These are phyloP conservation scores for Symphodus melops DNA, from an alignment of 2,113 vertebrate species.

Conservation along the genomic window DNA sequence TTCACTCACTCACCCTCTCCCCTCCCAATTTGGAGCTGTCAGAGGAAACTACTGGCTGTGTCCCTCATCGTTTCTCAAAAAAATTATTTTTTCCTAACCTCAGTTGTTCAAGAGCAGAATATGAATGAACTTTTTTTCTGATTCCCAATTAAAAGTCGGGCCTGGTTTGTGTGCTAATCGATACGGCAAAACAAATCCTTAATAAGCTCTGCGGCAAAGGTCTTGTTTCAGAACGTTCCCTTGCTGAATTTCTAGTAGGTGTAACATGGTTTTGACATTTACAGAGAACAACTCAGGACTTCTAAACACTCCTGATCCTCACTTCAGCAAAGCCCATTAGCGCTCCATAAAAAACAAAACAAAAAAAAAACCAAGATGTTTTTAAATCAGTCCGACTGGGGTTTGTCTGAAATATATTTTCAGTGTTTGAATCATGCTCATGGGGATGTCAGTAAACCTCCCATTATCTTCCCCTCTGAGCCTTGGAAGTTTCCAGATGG, in stretches of 20 bases:
- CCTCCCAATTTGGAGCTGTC: conserved; percentile 46
- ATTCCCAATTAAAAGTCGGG: conserved; percentile 12
- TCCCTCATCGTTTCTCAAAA: conserved; percentile 39
- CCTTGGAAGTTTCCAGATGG: conserved; percentile 49
- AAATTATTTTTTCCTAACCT: conserved; percentile 29
- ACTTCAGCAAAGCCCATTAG: conserved; percentile 25
- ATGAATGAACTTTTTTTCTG: conserved; percentile 3
- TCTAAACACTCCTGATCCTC: conserved; percentile 11
- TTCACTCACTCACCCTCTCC: conserved; percentile 26
- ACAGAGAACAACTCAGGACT: conserved; percentile 16
- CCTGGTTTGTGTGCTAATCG: conserved; percentile 20
- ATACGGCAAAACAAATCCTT: conserved; percentile 35
- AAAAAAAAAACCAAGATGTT: conserved; percentile 31
- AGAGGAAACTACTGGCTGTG: conserved; percentile 43
- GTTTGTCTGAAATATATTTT: conserved; percentile 9
- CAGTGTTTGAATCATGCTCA: neutral
- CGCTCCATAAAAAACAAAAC: too few relatives aligned
- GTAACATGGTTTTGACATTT: conserved; percentile 37
- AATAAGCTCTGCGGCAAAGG: conserved; percentile 22
- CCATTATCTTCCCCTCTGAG: conserved; percentile 15
- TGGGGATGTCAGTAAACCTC: conserved; percentile 19
- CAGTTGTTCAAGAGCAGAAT: conserved; percentile 12
- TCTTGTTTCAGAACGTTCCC: conserved; percentile 27
- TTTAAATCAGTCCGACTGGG: conserved; percentile 4
- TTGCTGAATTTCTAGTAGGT: conserved; percentile 27